Percentiles rank a stretch among this genome's conserved stretches.
phyloP scores from a whole-genome alignment of 2,888 invertebrate genomes.

The Cryptocephalus primarius region DNA sequence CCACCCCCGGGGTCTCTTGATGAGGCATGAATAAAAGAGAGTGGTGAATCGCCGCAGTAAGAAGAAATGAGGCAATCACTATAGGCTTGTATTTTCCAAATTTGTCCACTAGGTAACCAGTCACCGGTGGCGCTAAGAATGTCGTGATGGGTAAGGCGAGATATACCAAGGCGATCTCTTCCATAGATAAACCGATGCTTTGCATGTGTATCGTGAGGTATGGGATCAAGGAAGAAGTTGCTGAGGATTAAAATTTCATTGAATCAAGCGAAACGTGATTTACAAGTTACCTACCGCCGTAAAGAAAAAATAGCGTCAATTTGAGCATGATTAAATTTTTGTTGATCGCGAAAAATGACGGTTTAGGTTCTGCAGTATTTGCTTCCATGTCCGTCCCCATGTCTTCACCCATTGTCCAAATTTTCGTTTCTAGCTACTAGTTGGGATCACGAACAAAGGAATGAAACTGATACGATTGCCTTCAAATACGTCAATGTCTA shows the following conservation, averaged over 20 bases:
- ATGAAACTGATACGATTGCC: background rate
- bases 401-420: conserved; percentile 38
- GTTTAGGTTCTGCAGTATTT: conserved; percentile 21
- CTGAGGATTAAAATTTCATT: conserved; percentile 39
- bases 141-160: conserved; percentile 77
- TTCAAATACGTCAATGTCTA: conserved; percentile 7
- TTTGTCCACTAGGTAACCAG: conserved; percentile 77
- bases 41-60: conserved; percentile 72
- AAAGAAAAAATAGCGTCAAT: conserved; percentile 72
- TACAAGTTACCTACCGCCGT: conserved; percentile 50
- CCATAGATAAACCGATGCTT: conserved; percentile 73
- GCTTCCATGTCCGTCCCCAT: conserved; percentile 39
- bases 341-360: conserved; percentile 47
- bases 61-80: conserved; percentile 63
- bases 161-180: conserved; percentile 80
- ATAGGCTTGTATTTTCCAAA: conserved; percentile 78
- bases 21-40: conserved; percentile 68
- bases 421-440: background rate
- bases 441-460: conserved; percentile 9
- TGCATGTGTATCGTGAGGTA: conserved; percentile 88
- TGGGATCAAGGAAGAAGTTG: conserved; percentile 72
- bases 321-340: conserved; percentile 71
- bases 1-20: conserved; percentile 64
- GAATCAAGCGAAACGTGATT: background rate
- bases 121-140: conserved; percentile 73